Base-by-base conservation (phyloP, 92 coral and sea anemone genomes). In the Plumapathes pennacea region DNA sequence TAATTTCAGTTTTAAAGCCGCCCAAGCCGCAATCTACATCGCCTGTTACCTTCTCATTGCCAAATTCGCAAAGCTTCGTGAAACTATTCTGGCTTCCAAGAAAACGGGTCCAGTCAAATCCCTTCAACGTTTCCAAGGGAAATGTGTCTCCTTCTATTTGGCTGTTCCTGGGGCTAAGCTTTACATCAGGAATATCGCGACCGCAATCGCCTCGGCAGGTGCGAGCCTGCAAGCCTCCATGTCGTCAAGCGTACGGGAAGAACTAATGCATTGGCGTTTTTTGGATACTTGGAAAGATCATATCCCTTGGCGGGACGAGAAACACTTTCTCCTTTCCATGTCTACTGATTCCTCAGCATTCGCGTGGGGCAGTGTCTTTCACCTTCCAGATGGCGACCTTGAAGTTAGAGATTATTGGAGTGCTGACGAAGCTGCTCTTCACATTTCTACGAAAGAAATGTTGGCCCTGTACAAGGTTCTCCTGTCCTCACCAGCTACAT, bases 101-200 rank as follows among this genome's bases (percentile, higher is more conserved):
- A 9, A 27, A 23, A 9, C 12, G 12, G 61, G 38, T 5, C 31
- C 14, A 24, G 40, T 61, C 12, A 64, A 32, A 51, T 12, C 64
- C 18, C 40, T 67, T 8, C 66, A 67, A 28, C 50, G 64, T 10
- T 51, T 50, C 17, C 72, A 64, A 33, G 72, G 64, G 38, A 66
- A 36, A 50, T 62, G 70, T 31, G 25, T 62, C 18, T 62, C 70
- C 14, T 49, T 62, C 52, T 29, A 36, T 13, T 49, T 50, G 19
- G 62, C 49, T 25, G 72, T 64, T 50, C 72, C 62, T 12, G 72
- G 46, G 32, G 69, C 22, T 24, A 62, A 62, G 33, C 24, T 46
- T 19, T 61, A 25, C 45, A 61, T 61, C 10, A 24, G 69, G 37
- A 5, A 13, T 11, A 61, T 47, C 2, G 39, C 42, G 19, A 10